Conservation (phyloP, 2,797 vertebrate genomes). For the Oreochromis grahami region DNA sequence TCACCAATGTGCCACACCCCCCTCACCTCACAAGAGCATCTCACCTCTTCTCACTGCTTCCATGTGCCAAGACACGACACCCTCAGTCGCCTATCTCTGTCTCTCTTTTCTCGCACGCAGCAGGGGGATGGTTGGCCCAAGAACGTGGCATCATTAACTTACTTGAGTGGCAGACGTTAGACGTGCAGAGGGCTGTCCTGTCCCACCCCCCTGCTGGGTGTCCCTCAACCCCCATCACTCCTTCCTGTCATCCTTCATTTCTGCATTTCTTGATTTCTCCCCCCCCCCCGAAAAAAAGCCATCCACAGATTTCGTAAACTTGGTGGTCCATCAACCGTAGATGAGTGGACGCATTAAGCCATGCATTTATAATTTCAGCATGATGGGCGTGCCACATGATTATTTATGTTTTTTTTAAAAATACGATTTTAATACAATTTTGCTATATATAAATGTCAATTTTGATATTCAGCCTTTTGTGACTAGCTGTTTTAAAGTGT, state of each 20-base stretch:
- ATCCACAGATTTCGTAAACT: slow-evolving; percentile 41
- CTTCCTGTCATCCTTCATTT: slow-evolving; percentile 53
- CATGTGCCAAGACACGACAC: slow-evolving; percentile 30
- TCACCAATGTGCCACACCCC: slow-evolving; percentile 6
- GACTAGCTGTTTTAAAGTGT: neutral
- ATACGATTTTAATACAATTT: neutral
- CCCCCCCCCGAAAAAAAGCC: slow-evolving; percentile 6
- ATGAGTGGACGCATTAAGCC: slow-evolving; percentile 15
- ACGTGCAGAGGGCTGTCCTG: slow-evolving; percentile 75
- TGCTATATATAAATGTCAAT: neutral
- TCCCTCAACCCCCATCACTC: slow-evolving; percentile 68
- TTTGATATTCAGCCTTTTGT: neutral
- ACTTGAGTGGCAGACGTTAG: slow-evolving; percentile 81
- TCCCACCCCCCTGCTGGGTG: slow-evolving; percentile 74
- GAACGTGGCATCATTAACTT: slow-evolving; percentile 78
- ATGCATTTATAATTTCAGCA: neutral
- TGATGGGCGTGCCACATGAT: neutral
- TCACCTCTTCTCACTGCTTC: slow-evolving; percentile 51
- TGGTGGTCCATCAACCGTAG: slow-evolving; percentile 56
- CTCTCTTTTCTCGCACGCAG: slow-evolving; percentile 38
- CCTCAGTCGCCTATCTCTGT: neutral
- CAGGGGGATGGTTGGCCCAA: slow-evolving; percentile 68
- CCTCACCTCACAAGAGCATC: slow-evolving; percentile 12
- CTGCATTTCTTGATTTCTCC: neutral
- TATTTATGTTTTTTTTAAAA: neutral